Conservation (phyloP, 2,888 invertebrate species). For the Polymixis flavicincta region DNA sequence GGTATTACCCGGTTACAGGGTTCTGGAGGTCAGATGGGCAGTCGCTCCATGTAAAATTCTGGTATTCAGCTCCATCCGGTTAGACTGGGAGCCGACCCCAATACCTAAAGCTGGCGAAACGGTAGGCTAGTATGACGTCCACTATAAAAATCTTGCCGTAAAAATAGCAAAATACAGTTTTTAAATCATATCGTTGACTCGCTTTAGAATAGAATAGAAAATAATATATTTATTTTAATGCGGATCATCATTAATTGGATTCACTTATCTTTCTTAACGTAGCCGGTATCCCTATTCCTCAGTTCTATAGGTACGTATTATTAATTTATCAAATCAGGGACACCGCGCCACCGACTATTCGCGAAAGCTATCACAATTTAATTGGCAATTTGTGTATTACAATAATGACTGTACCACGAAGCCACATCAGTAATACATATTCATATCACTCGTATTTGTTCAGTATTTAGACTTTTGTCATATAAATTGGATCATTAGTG, state of each 20-base stretch:
- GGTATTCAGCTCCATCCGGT: no score
- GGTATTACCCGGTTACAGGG: no score
- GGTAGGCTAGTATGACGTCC: no score
- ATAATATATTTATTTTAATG: no score
- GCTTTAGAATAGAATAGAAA: not conserved
- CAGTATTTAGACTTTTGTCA: conserved; percentile 45
- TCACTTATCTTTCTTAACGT: not conserved
- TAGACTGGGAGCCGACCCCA: no score
- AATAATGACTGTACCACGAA: conserved; percentile 49
- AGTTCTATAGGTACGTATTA: conserved; percentile 4
- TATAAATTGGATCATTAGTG: conserved; percentile 53
- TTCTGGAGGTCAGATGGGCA: no score
- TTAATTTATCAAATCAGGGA: conserved; percentile 21
- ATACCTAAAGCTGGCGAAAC: no score
- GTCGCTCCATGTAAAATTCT: no score
- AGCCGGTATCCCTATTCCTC: conserved; percentile 14
- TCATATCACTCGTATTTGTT: conserved; percentile 32
- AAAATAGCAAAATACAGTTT: not conserved
- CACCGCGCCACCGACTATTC: conserved; percentile 24
- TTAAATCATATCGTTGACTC: not conserved
- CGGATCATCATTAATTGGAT: conserved; percentile 3
- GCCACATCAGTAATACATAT: conserved; percentile 40
- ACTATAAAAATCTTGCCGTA: not conserved
- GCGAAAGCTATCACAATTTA: conserved; percentile 49
- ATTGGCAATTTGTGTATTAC: conserved; percentile 62